These are phyloP conservation scores for Philopedon plagiatum DNA, from an alignment of 2,888 invertebrate species.

Conservation along the genomic window DNA sequence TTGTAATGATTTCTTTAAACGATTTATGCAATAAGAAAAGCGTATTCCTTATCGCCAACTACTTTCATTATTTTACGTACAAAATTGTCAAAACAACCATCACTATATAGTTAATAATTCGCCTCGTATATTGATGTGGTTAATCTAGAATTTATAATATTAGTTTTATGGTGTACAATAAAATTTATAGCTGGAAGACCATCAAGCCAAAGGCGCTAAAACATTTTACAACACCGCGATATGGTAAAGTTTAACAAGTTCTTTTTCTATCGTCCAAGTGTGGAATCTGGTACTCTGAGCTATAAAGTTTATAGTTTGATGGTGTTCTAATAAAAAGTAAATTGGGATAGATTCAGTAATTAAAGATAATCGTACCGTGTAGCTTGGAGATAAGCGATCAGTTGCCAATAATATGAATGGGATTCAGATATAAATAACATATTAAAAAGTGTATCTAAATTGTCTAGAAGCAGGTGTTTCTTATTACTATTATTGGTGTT, in stretches of 20 bases:
- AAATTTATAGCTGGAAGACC: slow-evolving; percentile 20
- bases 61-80: too few relatives aligned
- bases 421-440: too few relatives aligned
- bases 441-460: too few relatives aligned
- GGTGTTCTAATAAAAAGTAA: slow-evolving; percentile 29
- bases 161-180: slow-evolving; percentile 21
- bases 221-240: slow-evolving; percentile 19
- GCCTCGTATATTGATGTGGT: not conserved
- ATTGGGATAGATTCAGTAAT: not conserved
- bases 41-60: too few relatives aligned
- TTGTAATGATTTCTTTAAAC: too few relatives aligned
- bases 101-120: too few relatives aligned
- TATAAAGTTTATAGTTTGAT: slow-evolving; percentile 17
- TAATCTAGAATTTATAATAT: slow-evolving; percentile 16
- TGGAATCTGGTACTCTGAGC: slow-evolving; percentile 36
- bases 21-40: too few relatives aligned
- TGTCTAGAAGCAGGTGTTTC: too few relatives aligned
- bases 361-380: not conserved
- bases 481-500: too few relatives aligned
- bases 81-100: too few relatives aligned
- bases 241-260: slow-evolving; percentile 10
- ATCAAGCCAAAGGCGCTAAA: slow-evolving; percentile 37
- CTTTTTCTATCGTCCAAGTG: slow-evolving; percentile 11
- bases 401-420: not conserved
- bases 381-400: not conserved